Conservation (phyloP, 2,113 vertebrate species). For the Tetrax tetrax region DNA sequence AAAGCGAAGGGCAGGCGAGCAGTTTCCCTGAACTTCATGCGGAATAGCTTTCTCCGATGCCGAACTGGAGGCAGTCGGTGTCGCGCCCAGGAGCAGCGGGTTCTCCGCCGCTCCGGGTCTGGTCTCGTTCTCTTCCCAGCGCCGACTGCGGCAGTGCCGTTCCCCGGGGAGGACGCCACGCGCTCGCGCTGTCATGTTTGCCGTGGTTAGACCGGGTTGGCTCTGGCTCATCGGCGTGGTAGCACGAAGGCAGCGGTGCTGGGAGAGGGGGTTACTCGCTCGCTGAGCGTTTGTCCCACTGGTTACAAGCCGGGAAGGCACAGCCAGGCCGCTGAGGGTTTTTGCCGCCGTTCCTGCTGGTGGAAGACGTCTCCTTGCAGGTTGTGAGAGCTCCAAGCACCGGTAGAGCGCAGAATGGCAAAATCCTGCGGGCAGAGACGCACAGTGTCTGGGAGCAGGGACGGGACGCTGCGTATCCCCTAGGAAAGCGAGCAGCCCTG, state of each 20-base stretch:
- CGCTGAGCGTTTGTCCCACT: accelerated
- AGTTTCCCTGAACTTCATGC: accelerated
- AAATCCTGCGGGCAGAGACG: background rate
- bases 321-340: accelerated
- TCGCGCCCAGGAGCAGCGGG: accelerated
- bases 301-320: background rate
- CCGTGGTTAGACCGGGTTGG: background rate
- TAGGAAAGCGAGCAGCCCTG: background rate
- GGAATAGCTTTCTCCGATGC: background rate
- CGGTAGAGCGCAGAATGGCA: background rate
- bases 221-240: background rate
- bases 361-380: background rate
- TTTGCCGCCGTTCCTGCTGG: background rate
- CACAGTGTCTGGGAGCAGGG: background rate
- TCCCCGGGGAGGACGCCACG: accelerated
- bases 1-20: background rate
- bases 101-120: background rate
- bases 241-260: background rate
- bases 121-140: background rate
- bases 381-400: background rate
- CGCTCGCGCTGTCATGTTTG: accelerated
- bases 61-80: background rate
- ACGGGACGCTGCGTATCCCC: background rate
- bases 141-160: accelerated
- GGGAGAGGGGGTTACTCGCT: background rate